Percentiles rank a stretch among this genome's conserved stretches.
Conservation (phyloP, 2,797 vertebrate genomes). For the Eptatretus atami region DNA sequence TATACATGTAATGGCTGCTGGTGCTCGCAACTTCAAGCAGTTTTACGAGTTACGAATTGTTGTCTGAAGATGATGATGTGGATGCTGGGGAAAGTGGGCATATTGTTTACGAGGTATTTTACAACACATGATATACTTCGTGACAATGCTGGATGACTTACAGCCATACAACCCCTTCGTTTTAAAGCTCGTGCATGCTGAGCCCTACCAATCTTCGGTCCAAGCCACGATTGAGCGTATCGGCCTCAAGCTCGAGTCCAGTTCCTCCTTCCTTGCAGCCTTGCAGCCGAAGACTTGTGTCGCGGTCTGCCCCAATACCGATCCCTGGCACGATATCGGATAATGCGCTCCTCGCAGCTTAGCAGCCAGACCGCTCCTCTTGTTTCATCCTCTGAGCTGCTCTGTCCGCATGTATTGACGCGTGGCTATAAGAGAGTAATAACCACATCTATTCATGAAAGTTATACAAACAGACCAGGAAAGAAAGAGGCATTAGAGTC, state of each 20-base stretch:
- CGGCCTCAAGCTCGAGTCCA: constrained; percentile 60
- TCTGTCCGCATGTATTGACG: constrained; percentile 59
- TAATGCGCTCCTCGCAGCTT: constrained; percentile 23
- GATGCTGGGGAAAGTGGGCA: constrained; percentile 24
- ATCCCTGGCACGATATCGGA: constrained; percentile 33
- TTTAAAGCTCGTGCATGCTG: no score
- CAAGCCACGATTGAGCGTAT: constrained; percentile 93
- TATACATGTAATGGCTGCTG: constrained; percentile 49
- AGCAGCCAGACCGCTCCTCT: constrained; percentile 33
- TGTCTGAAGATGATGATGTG: constrained; percentile 95
- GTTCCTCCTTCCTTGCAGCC: constrained; percentile 69
- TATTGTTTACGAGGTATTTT: constrained; percentile 1
- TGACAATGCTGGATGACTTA: no score
- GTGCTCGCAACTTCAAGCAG: constrained; percentile 97
- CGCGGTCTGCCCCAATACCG: constrained; percentile 55
- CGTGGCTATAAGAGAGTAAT: constrained; percentile 15
- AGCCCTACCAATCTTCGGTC: constrained; percentile 72
- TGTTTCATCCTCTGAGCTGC: constrained; percentile 90
- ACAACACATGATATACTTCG: background rate
- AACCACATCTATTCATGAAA: no score
- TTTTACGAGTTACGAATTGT: constrained; percentile 95
- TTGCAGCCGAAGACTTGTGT: constrained; percentile 51
- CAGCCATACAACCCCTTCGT: no score
- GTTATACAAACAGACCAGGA: no score
- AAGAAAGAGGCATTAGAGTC: no score